These are phyloP conservation scores for Clostera curtula DNA, from an alignment of 2,888 invertebrate genomes.

Conservation along the genomic window DNA sequence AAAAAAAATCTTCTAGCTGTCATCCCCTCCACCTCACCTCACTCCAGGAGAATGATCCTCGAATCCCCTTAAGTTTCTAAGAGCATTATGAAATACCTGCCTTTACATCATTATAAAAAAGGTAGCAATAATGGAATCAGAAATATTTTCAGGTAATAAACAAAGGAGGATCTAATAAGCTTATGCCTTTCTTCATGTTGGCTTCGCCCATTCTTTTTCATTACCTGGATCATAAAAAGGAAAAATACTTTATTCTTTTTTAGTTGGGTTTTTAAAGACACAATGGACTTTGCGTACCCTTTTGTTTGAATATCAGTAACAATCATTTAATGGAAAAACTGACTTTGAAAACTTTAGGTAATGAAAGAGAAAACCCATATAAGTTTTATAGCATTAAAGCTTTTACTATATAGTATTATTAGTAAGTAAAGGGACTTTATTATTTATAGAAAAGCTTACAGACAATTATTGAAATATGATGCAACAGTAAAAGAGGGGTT, in stretches of 20 bases:
- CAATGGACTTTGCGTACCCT: slow-evolving; percentile 34
- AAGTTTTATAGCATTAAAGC: too few species aligned
- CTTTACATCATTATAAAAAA: slow-evolving; percentile 24
- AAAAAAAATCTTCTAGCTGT: too few species aligned
- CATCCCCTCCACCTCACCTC: too few species aligned
- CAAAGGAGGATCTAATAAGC: slow-evolving; percentile 53
- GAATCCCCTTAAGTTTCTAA: slow-evolving; percentile 5
- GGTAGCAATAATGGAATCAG: slow-evolving; percentile 27
- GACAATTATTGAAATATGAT: too few species aligned
- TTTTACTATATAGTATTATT: too few species aligned
- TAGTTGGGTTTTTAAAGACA: slow-evolving; percentile 37
- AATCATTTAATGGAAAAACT: slow-evolving; percentile 32
- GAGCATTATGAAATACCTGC: slow-evolving; percentile 18
- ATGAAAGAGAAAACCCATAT: too few species aligned
- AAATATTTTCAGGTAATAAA: slow-evolving; percentile 30
- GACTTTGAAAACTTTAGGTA: too few species aligned
- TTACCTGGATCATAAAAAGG: slow-evolving; percentile 50
- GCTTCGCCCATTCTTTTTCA: slow-evolving; percentile 54
- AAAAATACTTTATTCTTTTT: slow-evolving; percentile 38
- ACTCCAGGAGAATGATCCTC: slow-evolving; percentile 10
- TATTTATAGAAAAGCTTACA: too few species aligned
- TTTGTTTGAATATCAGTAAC: slow-evolving; percentile 35
- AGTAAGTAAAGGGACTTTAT: too few species aligned
- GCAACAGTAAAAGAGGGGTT: too few species aligned
- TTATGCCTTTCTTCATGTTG: slow-evolving; percentile 46